Evolutionary conservation across 2,113 vertebrate genomes (phyloP).

Genomic region (Epinephelus cyanopodus): DNA sequence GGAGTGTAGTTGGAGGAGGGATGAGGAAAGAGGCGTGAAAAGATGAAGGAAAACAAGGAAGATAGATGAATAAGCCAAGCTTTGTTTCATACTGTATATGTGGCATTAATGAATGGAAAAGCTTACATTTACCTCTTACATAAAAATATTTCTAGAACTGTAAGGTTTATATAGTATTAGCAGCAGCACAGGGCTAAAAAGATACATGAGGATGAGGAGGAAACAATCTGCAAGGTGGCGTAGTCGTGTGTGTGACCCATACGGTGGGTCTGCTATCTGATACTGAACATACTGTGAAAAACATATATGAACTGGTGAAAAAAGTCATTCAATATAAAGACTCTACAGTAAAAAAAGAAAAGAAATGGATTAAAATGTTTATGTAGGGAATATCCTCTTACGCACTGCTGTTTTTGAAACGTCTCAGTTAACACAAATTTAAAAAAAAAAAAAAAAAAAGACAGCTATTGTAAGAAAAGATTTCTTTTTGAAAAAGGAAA

Average conservation of each 20-base stretch:
- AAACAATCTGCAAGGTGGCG: conserved; percentile 53
- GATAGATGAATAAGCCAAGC: conserved; percentile 91
- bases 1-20: conserved; percentile 32
- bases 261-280: conserved; percentile 60
- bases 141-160: conserved; percentile 96
- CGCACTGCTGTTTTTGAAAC: conserved; percentile 82
- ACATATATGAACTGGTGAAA: conserved; percentile 79
- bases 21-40: conserved; percentile 52
- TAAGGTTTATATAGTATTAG: conserved; percentile 92
- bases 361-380: conserved; percentile 71
- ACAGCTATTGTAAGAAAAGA: conserved; percentile 89
- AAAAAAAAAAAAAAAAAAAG: conserved; percentile 85
- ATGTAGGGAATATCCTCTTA: conserved; percentile 78
- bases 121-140: conserved; percentile 94
- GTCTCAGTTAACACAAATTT: conserved; percentile 86
- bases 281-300: conserved; percentile 74
- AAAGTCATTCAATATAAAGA: conserved; percentile 83
- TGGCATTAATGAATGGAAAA: conserved; percentile 96
- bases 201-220: conserved; percentile 83
- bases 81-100: conserved; percentile 89
- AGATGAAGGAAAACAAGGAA: conserved; percentile 81
- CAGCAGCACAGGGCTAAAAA: conserved; percentile 92
- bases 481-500: conserved; percentile 87
- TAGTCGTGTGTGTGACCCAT: conserved; percentile 32
- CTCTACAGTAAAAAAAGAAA: conserved; percentile 84